Conservation (phyloP, 2,113 vertebrate species). For the Ploceus nigricollis region DNA sequence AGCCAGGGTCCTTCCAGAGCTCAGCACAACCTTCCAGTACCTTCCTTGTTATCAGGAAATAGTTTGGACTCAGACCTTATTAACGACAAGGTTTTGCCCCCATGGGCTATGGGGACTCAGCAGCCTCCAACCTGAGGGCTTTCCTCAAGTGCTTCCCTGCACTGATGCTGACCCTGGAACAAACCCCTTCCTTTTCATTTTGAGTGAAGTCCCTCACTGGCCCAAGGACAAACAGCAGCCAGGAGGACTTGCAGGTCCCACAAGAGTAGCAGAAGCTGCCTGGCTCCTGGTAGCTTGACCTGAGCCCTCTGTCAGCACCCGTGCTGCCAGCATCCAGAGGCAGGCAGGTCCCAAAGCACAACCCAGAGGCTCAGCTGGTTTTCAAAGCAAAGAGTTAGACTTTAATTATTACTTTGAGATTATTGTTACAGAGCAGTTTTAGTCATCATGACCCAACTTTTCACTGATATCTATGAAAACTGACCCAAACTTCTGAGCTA, state of each 20-base stretch:
- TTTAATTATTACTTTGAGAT: constrained; percentile 4
- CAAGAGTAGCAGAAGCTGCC: background rate
- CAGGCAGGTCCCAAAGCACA: background rate
- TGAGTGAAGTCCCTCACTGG: background rate
- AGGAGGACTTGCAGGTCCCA: background rate
- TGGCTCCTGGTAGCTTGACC: background rate
- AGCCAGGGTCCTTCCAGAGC: background rate
- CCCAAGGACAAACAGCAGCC: background rate
- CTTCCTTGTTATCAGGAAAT: background rate
- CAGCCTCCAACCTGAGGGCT: background rate
- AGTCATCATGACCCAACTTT: background rate
- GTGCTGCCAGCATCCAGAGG: background rate
- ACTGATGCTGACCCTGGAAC: background rate
- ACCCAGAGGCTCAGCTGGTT: background rate
- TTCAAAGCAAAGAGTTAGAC: background rate
- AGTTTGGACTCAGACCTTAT: background rate
- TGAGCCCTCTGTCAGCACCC: rapidly evolving
- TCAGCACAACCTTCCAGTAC: background rate
- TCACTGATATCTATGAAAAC: background rate
- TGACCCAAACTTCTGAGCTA: background rate
- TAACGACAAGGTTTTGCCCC: background rate
- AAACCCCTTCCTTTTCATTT: background rate
- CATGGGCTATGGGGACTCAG: background rate
- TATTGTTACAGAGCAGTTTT: background rate
- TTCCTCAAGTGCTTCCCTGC: background rate